Conservation (phyloP, 2,113 vertebrate genomes). For the Mormyrus lacerda region DNA sequence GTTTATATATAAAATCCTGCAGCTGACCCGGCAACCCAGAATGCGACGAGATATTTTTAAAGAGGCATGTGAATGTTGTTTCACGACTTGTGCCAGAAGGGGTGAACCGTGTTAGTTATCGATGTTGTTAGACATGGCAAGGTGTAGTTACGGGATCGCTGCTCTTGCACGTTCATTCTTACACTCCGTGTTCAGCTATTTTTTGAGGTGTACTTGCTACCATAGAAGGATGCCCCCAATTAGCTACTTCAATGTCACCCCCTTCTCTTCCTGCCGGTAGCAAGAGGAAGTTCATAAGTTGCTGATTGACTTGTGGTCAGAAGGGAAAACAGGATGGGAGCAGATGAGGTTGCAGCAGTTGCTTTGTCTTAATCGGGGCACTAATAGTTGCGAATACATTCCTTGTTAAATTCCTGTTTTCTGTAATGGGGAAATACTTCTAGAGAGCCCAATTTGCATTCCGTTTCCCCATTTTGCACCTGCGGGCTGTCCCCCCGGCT, state of each 20-base stretch:
- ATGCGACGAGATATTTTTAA: neutral
- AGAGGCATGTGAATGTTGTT: neutral
- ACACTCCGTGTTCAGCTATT: neutral
- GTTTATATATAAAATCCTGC: neutral
- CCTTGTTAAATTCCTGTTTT: neutral
- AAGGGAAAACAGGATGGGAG: neutral
- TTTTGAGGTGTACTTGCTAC: too few relatives aligned
- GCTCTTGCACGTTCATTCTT: neutral
- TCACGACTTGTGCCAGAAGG: neutral
- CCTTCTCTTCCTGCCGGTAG: constrained; percentile 43
- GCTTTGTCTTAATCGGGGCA: neutral
- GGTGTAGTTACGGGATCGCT: neutral
- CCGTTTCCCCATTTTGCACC: neutral
- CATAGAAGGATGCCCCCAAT: neutral
- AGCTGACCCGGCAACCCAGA: neutral
- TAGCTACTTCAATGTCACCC: neutral
- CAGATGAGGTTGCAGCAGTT: neutral
- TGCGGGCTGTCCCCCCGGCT: neutral
- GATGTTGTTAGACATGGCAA: neutral
- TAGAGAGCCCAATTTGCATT: neutral
- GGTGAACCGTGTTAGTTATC: neutral
- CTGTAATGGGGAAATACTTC: neutral
- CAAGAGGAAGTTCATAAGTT: constrained; percentile 39
- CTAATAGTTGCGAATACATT: neutral
- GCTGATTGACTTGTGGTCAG: constrained; percentile 35